Conservation (phyloP, 2,888 invertebrate species). For the Prosapia bicincta region DNA sequence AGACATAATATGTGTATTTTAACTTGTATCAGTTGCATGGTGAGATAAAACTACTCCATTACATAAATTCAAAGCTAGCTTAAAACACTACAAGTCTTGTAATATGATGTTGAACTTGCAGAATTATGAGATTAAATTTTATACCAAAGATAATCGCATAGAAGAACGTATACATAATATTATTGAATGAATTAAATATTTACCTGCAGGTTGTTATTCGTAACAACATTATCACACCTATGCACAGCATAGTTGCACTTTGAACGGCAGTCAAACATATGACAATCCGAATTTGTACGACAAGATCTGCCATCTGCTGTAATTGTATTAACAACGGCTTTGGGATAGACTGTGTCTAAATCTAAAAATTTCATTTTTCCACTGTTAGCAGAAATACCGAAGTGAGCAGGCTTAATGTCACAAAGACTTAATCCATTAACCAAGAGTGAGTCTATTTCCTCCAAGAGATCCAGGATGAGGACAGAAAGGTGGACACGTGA, state of each 20-base stretch:
- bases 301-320: conserved; percentile 52
- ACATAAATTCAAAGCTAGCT: too few relatives aligned
- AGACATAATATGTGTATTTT: too few relatives aligned
- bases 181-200: too few relatives aligned
- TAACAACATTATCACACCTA: conserved; percentile 54
- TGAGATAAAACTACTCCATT: too few relatives aligned
- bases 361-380: conserved; percentile 57
- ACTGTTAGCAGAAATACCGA: conserved; percentile 31
- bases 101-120: too few relatives aligned
- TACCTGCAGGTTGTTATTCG: conserved; percentile 59
- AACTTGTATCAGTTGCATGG: too few relatives aligned
- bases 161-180: too few relatives aligned
- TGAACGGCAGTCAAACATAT: conserved; percentile 63
- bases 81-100: too few relatives aligned
- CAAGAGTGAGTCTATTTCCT: conserved; percentile 56
- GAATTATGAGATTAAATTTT: too few relatives aligned
- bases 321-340: conserved; percentile 51
- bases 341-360: conserved; percentile 59
- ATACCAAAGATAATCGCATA: too few relatives aligned
- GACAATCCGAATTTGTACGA: conserved; percentile 59
- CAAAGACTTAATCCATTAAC: conserved; percentile 63
- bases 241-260: conserved; percentile 53
- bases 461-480: conserved; percentile 58
- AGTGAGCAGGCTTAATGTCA: conserved; percentile 54
- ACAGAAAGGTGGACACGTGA: conserved; percentile 54